Conservation (phyloP, 2,797 vertebrate species). For the Aselliscus stoliczkanus region DNA sequence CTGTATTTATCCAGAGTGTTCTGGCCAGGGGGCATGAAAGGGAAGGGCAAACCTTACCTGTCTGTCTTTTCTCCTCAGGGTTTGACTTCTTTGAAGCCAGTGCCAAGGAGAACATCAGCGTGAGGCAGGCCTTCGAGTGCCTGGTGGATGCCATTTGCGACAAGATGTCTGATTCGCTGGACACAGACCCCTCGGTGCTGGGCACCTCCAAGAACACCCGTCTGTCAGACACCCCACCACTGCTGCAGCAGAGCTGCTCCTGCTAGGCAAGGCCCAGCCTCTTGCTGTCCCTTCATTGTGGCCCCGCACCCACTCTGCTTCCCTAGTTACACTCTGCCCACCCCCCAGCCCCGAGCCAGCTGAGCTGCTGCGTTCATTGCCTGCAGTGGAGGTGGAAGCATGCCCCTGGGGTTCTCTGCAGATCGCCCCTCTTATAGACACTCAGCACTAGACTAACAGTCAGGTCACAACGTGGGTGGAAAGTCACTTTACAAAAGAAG, state of each 20-base stretch:
- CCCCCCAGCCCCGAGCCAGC: not conserved
- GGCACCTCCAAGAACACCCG: slow-evolving; percentile 86
- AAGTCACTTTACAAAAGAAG: slow-evolving; percentile 22
- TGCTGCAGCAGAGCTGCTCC: slow-evolving; percentile 92
- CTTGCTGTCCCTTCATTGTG: not conserved
- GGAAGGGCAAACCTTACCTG: not conserved
- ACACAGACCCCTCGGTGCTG: slow-evolving; percentile 87
- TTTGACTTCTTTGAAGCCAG: slow-evolving; percentile 97
- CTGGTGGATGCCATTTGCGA: slow-evolving; percentile 97
- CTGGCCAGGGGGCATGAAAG: not conserved
- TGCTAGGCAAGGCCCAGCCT: slow-evolving; percentile 84
- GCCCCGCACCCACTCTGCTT: not conserved
- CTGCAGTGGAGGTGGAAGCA: slow-evolving; percentile 29
- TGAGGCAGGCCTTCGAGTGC: slow-evolving; percentile 95
- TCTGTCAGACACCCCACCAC: slow-evolving; percentile 90
- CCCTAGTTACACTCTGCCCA: not conserved
- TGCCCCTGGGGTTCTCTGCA: slow-evolving; percentile 52
- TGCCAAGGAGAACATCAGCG: slow-evolving; percentile 97
- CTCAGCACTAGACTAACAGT: not conserved
- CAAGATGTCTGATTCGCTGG: slow-evolving; percentile 95
- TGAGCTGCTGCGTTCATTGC: slow-evolving; percentile 47
- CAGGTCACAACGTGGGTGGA: not conserved
- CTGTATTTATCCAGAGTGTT: not conserved
- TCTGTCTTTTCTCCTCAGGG: slow-evolving; percentile 81
- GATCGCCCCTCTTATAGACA: not conserved